Evolutionary conservation across 2,888 invertebrate species (phyloP), one percentile per base, ranked within the genome.

Genomic region (Scelioninae gen. 1): DNA sequence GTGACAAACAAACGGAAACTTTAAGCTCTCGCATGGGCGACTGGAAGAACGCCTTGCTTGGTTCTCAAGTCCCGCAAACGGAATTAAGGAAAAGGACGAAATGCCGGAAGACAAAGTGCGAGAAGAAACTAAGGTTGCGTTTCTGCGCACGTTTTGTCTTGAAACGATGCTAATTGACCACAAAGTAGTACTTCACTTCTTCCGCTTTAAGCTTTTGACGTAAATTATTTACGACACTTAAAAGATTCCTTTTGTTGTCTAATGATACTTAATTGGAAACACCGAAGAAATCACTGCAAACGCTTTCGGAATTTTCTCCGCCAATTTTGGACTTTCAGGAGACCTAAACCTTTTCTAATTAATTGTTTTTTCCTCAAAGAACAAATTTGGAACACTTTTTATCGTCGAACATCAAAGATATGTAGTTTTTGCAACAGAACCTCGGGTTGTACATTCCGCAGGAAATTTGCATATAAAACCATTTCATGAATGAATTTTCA

Each of bases 1-100:
- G 84, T 82, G 84, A 84, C 80, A 84, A 84, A 84, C 80, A 84
- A 84, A 84, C 87, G 9, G 91, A 94, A 69, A 92, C 89, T 76
- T n/a, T n/a, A n/a, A n/a, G n/a, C n/a, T n/a, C n/a, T n/a, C n/a
- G n/a, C n/a, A n/a, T n/a, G n/a, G n/a, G n/a, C n/a, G n/a, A n/a
- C n/a, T n/a, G n/a, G n/a, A n/a, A n/a, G n/a, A n/a, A n/a, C n/a
- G n/a, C n/a, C n/a, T 74, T 63, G 71, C 47, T 84, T 32, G 71
- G 32, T 43, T 56, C 34, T 55, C 62, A 53, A 66, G 77, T 47
- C 68, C 68, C 68, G 65, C 65, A 69, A 78, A 69, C 79, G 79
- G 74, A 82, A 84, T 81, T 80, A 82, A 78, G 79, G 69, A 82
- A 75, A 66, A 75, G 79, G 72, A 82, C 72, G 53, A 72, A 76